Conservation (phyloP, 2,888 invertebrate genomes). For the Acholoe squamosa region DNA sequence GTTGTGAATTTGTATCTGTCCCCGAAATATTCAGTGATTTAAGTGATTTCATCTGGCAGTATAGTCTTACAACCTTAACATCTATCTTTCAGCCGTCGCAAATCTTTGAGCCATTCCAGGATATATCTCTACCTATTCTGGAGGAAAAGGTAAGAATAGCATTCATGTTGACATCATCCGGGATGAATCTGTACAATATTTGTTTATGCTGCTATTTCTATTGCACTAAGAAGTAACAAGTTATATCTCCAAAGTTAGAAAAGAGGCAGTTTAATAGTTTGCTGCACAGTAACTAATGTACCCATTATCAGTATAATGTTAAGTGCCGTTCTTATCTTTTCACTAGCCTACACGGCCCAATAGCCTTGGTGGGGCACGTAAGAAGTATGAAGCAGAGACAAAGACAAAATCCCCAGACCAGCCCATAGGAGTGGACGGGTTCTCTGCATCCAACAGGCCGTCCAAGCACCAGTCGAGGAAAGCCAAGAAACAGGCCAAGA, state of each 20-base stretch:
- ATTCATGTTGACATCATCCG: not conserved
- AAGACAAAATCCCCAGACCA: slow-evolving; percentile 57
- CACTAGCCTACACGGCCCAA: slow-evolving; percentile 64
- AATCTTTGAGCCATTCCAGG: slow-evolving; percentile 95
- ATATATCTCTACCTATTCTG: slow-evolving; percentile 94
- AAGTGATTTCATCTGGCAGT: too few relatives aligned
- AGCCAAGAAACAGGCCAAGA: slow-evolving; percentile 76
- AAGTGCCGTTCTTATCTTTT: not conserved
- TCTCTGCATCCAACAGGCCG: slow-evolving; percentile 69
- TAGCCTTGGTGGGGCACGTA: slow-evolving; percentile 53
- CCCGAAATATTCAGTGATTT: too few relatives aligned
- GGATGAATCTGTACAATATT: too few relatives aligned
- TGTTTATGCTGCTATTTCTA: too few relatives aligned
- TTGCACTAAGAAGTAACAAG: too few relatives aligned
- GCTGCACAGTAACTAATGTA: too few relatives aligned
- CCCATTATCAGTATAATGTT: too few relatives aligned
- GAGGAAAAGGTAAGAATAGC: slow-evolving; percentile 80
- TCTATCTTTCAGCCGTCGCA: slow-evolving; percentile 88
- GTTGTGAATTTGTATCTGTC: too few relatives aligned
- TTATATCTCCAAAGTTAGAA: too few relatives aligned
- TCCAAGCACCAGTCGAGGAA: slow-evolving; percentile 80
- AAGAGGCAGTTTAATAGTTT: too few relatives aligned
- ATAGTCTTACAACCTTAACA: too few relatives aligned
- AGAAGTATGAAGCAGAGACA: slow-evolving; percentile 41
- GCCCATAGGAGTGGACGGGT: slow-evolving; percentile 69